These are phyloP conservation scores for Chascanopsetta lugubris DNA, from an alignment of 2,113 vertebrate genomes.

Conservation along the genomic window DNA sequence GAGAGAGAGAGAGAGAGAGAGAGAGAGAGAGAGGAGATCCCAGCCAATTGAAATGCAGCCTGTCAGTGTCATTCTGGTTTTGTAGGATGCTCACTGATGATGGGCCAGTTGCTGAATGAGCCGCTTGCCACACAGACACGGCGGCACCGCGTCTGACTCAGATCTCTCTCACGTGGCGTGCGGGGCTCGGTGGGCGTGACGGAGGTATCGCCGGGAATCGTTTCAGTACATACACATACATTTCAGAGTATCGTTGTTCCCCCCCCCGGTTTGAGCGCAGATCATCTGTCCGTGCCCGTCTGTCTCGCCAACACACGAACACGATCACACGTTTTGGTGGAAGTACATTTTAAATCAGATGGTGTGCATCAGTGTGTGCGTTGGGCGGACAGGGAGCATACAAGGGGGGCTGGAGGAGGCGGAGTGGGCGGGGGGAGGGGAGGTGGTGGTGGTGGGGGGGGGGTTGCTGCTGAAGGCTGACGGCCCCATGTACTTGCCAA, in stretches of 20 bases:
- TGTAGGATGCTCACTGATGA: conserved; percentile 66
- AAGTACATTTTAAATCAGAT: conserved; percentile 68
- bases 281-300: conserved; percentile 50
- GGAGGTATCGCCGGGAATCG: too few species aligned
- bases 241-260: too few species aligned
- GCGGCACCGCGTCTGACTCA: conserved; percentile 67
- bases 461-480: conserved; percentile 32
- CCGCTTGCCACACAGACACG: conserved; percentile 64
- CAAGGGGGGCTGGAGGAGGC: conserved; percentile 24
- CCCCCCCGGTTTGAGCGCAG: conserved; percentile 24
- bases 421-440: conserved; percentile 43
- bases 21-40: conserved; percentile 69
- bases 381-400: conserved; percentile 55
- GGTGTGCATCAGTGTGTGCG: conserved; percentile 64
- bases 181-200: conserved; percentile 15
- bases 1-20: conserved; percentile 66
- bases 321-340: conserved; percentile 45
- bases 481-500: conserved; percentile 73
- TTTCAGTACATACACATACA: too few species aligned
- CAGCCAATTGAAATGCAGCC: conserved; percentile 73
- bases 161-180: conserved; percentile 40
- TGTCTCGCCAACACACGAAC: conserved; percentile 23
- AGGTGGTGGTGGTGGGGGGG: conserved; percentile 22
- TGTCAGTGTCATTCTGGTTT: conserved; percentile 68
- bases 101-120: conserved; percentile 71